These are phyloP conservation scores for Adelges cooleyi DNA, from an alignment of 1,140 invertebrate genomes.

Conservation along the genomic window DNA sequence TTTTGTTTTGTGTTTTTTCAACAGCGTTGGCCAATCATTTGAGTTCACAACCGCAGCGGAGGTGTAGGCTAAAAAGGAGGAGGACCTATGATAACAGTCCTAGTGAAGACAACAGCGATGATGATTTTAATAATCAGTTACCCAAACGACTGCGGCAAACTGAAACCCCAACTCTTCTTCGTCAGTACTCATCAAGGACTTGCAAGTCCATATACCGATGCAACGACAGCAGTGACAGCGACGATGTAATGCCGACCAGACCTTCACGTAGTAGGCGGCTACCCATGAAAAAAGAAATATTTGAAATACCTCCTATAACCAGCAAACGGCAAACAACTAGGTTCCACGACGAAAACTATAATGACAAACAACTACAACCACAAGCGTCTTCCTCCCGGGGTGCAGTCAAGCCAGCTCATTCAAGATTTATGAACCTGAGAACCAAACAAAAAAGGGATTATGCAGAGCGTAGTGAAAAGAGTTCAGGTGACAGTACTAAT, in stretches of 20 bases:
- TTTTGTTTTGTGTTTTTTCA: background rate
- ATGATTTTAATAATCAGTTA: conserved; percentile 18
- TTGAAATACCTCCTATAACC: conserved; percentile 13
- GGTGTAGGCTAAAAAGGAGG: conserved; percentile 9
- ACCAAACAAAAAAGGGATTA: conserved; percentile 14
- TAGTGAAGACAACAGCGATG: conserved; percentile 15
- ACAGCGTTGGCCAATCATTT: conserved; percentile 7
- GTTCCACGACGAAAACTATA: background rate
- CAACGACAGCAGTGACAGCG: conserved; percentile 1
- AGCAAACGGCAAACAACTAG: background rate
- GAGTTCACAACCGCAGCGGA: conserved; percentile 19
- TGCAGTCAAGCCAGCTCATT: no score
- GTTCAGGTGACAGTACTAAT: conserved; percentile 33
- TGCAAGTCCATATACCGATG: conserved; percentile 8
- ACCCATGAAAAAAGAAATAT: background rate
- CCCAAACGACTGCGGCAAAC: no score
- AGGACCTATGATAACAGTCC: background rate
- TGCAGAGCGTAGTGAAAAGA: conserved; percentile 22
- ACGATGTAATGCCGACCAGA: conserved; percentile 1
- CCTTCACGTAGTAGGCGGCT: background rate
- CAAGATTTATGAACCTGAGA: conserved; percentile 4
- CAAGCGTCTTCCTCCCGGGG: background rate
- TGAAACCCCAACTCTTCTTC: background rate
- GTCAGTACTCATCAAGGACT: conserved; percentile 8
- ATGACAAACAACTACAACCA: background rate